phyloP scores from a whole-genome alignment of 2,797 vertebrate genomes.

The Leuciscus waleckii region DNA sequence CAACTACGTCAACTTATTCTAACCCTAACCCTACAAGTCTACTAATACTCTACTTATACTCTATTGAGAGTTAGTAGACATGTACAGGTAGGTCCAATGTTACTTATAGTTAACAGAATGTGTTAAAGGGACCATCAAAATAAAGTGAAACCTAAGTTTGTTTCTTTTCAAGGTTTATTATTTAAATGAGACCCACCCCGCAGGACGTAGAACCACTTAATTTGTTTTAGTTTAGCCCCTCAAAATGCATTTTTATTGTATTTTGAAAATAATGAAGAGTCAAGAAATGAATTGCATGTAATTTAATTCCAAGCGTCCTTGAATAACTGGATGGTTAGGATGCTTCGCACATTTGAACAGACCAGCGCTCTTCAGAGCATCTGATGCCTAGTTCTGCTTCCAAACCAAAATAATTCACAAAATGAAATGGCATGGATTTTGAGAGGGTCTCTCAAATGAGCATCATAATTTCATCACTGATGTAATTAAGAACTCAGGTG shows the following conservation, averaged over 20 bases:
- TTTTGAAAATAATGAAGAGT: not conserved
- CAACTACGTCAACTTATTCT: no score
- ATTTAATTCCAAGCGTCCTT: not conserved
- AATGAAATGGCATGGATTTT: constrained; percentile 61
- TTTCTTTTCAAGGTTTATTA: no score
- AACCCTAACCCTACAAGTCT: no score
- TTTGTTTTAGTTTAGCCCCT: no score
- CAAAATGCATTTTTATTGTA: not conserved
- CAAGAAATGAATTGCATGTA: not conserved
- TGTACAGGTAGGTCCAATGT: no score
- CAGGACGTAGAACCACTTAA: no score
- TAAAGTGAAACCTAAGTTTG: no score
- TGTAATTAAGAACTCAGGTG: constrained; percentile 70
- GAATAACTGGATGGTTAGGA: not conserved
- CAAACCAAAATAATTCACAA: constrained; percentile 62
- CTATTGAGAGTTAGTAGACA: no score
- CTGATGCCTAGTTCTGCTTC: constrained; percentile 47
- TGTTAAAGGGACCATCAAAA: no score
- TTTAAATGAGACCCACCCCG: no score
- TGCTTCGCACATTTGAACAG: not conserved
- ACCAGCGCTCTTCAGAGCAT: constrained; percentile 22
- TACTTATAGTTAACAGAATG: no score
- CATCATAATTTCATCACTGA: constrained; percentile 70
- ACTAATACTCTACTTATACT: no score
- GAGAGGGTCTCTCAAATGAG: constrained; percentile 63